Evolutionary conservation across 2,797 vertebrate genomes (phyloP), one percentile per base, ranked within the genome.

Genomic region (Protosalanx chinensis): DNA sequence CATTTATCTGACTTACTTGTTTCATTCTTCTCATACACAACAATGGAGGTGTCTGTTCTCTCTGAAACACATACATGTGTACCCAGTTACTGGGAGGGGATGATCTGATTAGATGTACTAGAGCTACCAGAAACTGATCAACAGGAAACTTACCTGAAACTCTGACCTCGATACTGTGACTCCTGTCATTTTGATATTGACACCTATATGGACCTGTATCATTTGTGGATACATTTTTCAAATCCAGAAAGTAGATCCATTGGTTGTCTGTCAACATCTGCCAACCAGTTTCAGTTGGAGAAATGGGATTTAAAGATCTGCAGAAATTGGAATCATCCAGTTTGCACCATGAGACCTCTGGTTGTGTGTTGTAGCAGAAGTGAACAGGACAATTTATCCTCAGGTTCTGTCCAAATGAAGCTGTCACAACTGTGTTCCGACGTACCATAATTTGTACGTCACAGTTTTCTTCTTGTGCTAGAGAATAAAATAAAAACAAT

Each of bases 401-500:
- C 0, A 88, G 0, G 0, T 20, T 0, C 0, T 2, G 0, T 15
- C 82, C 82, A 16, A 0, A 0, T 0, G 0, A 0, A 0, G 4
- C 10, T 0, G 15, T 0, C 6, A 64, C 0, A 15, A 0, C 4
- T 0, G 75, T 85, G 59, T 69, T 0, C 0, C 0, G 68, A 0
- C 0, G 1, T 6, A 84, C 30, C 16, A 0, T 41, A 0, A 85
- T 0, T 23, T 0, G 0, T 5, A 1, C 0, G 0, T 0, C 1
- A 72, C 85, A 85, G 0, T 6, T 1, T 49, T 23, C 4, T 0
- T 68, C 8, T 0, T 64, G 0, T 72, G 30, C 86, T 87, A 78
- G 7, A 32, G 13, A 12, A 3, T 1, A 33, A 37, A 68, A 82
- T 5, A 82, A 92, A 84, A 93, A 90, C 82, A 90, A 88, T 57